A percentile compares a stretch with the other conserved stretches of the same genome.
Conservation (phyloP, 2,888 invertebrate genomes). For the Thereva nobilitata region DNA sequence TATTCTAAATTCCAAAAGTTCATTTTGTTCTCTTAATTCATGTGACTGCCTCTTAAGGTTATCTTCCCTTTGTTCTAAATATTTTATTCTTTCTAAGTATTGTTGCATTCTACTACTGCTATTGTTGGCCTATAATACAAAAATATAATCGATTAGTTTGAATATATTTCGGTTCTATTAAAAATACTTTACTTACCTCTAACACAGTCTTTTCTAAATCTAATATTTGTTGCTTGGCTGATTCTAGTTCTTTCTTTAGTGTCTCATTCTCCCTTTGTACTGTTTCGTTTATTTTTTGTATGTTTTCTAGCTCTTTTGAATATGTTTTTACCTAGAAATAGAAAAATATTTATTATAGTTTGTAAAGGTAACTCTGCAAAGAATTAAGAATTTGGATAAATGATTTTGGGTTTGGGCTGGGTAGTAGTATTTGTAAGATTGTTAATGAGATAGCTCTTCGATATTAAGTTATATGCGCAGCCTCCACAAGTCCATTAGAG, state of each 20-base stretch:
- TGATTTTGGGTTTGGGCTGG: no score
- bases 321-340: conserved; percentile 49
- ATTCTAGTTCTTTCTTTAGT: conserved; percentile 58
- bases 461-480: no score
- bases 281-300: conserved; percentile 56
- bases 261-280: conserved; percentile 58
- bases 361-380: background rate
- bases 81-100: conserved; percentile 57
- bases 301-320: conserved; percentile 53
- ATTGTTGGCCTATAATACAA: conserved; percentile 50
- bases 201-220: conserved; percentile 60
- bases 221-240: conserved; percentile 60
- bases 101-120: conserved; percentile 50
- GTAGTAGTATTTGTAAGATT: no score
- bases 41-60: conserved; percentile 69
- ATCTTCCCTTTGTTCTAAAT: conserved; percentile 61
- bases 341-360: background rate
- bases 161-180: no score
- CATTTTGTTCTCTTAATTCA: conserved; percentile 78
- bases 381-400: no score
- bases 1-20: conserved; percentile 77
- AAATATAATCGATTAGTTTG: no score
- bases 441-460: no score
- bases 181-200: no score
- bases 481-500: no score